phyloP scores from a whole-genome alignment of 2,797 vertebrate species.

The Zalophus californianus region DNA sequence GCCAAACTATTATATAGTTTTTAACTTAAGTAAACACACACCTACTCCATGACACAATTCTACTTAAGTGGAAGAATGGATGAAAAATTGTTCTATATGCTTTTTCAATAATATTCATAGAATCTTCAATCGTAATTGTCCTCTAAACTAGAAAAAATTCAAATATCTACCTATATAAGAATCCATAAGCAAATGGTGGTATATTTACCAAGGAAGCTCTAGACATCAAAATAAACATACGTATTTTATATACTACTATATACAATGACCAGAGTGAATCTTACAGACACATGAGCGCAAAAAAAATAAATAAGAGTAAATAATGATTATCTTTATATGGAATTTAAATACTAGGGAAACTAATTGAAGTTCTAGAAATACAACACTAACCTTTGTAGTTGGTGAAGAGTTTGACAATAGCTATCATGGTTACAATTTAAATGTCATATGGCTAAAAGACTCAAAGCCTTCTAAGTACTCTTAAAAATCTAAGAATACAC shows the following conservation, averaged over 20 bases:
- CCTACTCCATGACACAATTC: neutral
- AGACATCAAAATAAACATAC: slow-evolving; percentile 3
- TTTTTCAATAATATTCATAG: neutral
- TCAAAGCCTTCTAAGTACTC: neutral
- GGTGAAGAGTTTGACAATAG: neutral
- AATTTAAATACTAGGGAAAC: neutral
- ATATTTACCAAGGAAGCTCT: neutral
- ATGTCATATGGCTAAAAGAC: neutral
- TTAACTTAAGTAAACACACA: neutral
- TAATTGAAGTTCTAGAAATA: neutral
- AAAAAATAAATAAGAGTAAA: neutral
- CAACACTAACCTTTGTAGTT: neutral
- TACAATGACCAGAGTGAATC: neutral
- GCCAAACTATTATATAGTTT: neutral
- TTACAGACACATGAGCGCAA: neutral
- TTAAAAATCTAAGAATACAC: neutral
- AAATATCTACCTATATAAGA: neutral
- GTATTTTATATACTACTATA: neutral
- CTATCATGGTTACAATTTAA: neutral
- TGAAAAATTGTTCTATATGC: neutral
- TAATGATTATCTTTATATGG: neutral
- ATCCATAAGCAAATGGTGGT: neutral
- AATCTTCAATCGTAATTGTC: neutral
- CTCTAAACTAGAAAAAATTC: neutral
- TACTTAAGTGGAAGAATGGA: neutral